phyloP scores from a whole-genome alignment of 2,113 vertebrate genomes.

The Oreochromis tanganicae region DNA sequence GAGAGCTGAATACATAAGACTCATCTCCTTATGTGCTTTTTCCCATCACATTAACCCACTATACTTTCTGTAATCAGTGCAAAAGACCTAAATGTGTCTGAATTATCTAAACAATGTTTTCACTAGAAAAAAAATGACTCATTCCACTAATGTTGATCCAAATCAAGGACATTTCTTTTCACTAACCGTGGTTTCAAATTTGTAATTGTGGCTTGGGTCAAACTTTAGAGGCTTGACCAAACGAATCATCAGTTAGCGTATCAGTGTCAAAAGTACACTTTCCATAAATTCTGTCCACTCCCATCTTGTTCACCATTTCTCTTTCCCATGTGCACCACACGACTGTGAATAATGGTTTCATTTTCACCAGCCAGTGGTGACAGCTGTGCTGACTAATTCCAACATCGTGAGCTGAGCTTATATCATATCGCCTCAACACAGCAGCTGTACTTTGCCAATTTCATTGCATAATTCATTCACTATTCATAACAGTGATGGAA shows the following conservation, averaged over 20 bases:
- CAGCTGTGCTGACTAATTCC: slow-evolving; percentile 41
- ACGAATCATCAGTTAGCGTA: not conserved
- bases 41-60: not conserved
- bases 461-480: not conserved
- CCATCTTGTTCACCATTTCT: not conserved
- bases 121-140: rapidly evolving
- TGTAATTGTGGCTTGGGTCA: rapidly evolving
- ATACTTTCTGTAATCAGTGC: not conserved
- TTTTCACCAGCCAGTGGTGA: not conserved
- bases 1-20: not conserved
- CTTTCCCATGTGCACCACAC: not conserved
- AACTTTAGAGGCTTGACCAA: not conserved
- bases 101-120: not conserved
- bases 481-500: not conserved
- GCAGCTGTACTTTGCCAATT: not conserved
- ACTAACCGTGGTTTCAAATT: not conserved
- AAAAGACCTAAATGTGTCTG: not conserved
- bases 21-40: not conserved
- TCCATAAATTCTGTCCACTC: not conserved
- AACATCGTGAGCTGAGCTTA: not conserved
- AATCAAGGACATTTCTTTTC: not conserved
- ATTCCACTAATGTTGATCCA: not conserved
- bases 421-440: not conserved
- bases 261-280: not conserved
- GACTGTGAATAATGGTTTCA: slow-evolving; percentile 14